Evolutionary conservation across 2,797 vertebrate genomes (phyloP).

Genomic region (Neopelma chrysocephalum): DNA sequence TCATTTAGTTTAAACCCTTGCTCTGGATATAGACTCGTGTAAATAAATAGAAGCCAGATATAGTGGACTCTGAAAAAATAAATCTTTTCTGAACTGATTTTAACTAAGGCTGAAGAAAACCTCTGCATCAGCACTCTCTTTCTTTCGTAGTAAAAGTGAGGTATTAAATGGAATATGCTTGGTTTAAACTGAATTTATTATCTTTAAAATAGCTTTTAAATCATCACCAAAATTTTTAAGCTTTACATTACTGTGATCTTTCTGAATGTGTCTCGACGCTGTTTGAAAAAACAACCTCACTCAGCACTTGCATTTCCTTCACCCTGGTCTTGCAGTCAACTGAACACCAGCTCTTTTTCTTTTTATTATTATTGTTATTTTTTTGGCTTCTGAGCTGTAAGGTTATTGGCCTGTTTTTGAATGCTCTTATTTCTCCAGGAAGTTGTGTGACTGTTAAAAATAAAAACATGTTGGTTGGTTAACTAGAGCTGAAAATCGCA

Average conservation of each 20-base stretch:
- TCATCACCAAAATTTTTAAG: background rate
- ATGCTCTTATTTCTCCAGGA: background rate
- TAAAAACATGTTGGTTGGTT: background rate
- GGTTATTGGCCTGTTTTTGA: background rate
- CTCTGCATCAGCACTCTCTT: background rate
- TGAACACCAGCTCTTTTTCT: background rate
- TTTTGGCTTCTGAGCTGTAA: background rate
- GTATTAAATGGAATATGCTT: background rate
- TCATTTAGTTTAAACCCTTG: background rate
- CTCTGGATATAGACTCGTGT: slow-evolving; percentile 11
- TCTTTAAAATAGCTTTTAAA: background rate
- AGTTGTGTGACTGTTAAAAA: background rate
- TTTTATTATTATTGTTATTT: background rate
- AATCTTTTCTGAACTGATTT: background rate
- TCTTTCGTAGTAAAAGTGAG: background rate
- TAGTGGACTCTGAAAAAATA: slow-evolving; percentile 6
- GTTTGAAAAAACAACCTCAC: background rate
- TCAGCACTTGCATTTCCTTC: background rate
- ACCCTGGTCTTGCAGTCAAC: background rate
- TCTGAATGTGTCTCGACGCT: background rate
- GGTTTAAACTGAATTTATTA: background rate
- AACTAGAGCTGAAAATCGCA: background rate
- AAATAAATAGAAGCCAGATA: slow-evolving; percentile 43
- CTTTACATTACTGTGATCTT: background rate
- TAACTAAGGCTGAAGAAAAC: slow-evolving; percentile 1